These are phyloP conservation scores for Acrobasis repandana DNA, from an alignment of 2,888 invertebrate species.

Conservation along the genomic window DNA sequence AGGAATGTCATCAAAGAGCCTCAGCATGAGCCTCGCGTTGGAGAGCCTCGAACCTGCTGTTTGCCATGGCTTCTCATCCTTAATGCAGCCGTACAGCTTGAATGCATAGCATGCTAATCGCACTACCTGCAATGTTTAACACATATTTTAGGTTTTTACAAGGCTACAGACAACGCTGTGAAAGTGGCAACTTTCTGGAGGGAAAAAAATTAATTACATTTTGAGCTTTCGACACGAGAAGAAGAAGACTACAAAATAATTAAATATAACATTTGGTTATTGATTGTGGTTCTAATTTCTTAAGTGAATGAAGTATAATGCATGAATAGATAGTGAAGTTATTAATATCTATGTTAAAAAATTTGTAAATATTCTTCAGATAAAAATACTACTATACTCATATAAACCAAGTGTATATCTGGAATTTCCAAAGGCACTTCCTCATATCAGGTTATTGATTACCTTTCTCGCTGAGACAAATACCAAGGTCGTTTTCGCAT, in stretches of 20 bases:
- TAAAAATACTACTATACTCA: no score
- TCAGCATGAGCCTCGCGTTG: slow-evolving; percentile 88
- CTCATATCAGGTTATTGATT: slow-evolving; percentile 12
- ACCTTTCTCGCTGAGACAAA: slow-evolving; percentile 24
- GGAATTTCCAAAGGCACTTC: not conserved
- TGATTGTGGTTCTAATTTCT: no score
- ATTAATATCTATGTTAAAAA: no score
- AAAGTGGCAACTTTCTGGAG: no score
- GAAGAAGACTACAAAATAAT: no score
- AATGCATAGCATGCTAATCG: slow-evolving; percentile 90
- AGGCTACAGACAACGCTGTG: no score
- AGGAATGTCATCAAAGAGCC: slow-evolving; percentile 93
- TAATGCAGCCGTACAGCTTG: slow-evolving; percentile 86
- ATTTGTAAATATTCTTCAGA: no score
- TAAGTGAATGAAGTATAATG: no score
- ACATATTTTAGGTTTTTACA: not conserved
- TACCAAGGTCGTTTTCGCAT: slow-evolving; percentile 66
- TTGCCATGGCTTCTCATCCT: slow-evolving; percentile 82
- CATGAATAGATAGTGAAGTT: no score
- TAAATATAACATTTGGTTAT: no score
- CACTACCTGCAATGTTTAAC: slow-evolving; percentile 81
- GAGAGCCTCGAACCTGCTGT: slow-evolving; percentile 88
- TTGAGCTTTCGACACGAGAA: no score
- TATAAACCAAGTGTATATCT: not conserved
- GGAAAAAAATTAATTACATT: no score